A percentile compares a stretch with the other conserved stretches of the same genome.
phyloP scores from a whole-genome alignment of 2,888 invertebrate genomes.

The Netelia fuscicornis region DNA sequence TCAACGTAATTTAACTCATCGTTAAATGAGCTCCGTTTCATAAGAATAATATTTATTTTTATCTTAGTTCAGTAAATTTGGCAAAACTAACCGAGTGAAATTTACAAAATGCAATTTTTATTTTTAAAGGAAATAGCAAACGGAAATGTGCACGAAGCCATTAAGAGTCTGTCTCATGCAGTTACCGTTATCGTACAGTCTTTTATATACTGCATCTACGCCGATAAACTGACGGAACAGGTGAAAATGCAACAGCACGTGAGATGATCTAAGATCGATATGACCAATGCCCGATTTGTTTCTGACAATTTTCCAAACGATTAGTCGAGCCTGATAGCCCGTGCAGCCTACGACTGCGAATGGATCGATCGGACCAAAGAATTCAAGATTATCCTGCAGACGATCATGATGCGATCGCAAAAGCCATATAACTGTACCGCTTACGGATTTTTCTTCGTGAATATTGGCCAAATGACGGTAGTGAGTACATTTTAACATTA shows the following conservation, averaged over 20 bases:
- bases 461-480: slow-evolving; percentile 65
- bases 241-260: slow-evolving; percentile 43
- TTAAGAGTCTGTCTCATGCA: slow-evolving; percentile 65
- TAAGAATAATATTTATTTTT: background rate
- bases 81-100: background rate
- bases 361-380: slow-evolving; percentile 64
- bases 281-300: background rate
- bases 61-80: background rate
- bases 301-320: background rate
- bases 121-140: slow-evolving; percentile 32
- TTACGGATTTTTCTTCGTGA: slow-evolving; percentile 68
- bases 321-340: slow-evolving; percentile 63
- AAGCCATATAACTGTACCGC: slow-evolving; percentile 65
- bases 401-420: slow-evolving; percentile 67
- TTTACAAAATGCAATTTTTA: too few species aligned
- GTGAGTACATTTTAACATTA: slow-evolving; percentile 37
- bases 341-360: slow-evolving; percentile 66
- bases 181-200: slow-evolving; percentile 66
- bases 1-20: background rate
- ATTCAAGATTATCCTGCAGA: slow-evolving; percentile 61
- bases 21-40: background rate
- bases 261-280: background rate
- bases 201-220: slow-evolving; percentile 69
- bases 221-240: slow-evolving; percentile 68
- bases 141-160: slow-evolving; percentile 49